Evolutionary conservation across 2,888 invertebrate genomes (phyloP).

Genomic region (Lithodes maja): DNA sequence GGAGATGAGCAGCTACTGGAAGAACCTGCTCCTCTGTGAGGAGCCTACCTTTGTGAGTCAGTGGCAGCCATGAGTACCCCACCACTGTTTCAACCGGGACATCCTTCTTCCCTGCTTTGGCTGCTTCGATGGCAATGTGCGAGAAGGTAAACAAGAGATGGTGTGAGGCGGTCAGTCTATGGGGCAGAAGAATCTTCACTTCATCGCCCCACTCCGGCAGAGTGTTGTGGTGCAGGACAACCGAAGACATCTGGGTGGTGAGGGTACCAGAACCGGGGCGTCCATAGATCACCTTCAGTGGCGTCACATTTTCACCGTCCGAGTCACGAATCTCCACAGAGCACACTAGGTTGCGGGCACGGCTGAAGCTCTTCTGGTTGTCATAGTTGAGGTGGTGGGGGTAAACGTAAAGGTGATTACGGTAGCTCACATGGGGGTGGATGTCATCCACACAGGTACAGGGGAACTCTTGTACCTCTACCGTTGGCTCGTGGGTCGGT

Average conservation of each 20-base stretch:
- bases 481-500: constrained; percentile 83
- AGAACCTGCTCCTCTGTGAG: constrained; percentile 78
- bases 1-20: constrained; percentile 91
- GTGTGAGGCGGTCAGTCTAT: constrained; percentile 88
- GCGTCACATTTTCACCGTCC: constrained; percentile 83
- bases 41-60: constrained; percentile 85
- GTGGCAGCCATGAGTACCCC: constrained; percentile 95
- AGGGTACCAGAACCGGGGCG: constrained; percentile 80
- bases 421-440: constrained; percentile 87
- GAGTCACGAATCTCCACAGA: constrained; percentile 89
- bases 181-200: constrained; percentile 89
- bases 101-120: constrained; percentile 73
- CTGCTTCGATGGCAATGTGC: constrained; percentile 89
- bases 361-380: constrained; percentile 90
- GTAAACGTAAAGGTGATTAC: constrained; percentile 94
- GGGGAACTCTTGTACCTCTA: constrained; percentile 89
- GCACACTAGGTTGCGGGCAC: constrained; percentile 96
- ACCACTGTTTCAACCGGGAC: constrained; percentile 78
- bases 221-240: constrained; percentile 91
- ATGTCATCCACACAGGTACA: constrained; percentile 78
- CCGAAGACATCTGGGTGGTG: constrained; percentile 79
- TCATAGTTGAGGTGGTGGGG: constrained; percentile 91
- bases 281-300: constrained; percentile 88
- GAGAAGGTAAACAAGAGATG: constrained; percentile 96
- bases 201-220: constrained; percentile 95